These are phyloP conservation scores for Euwallacea similis DNA, from an alignment of 1,140 invertebrate species.

Conservation along the genomic window DNA sequence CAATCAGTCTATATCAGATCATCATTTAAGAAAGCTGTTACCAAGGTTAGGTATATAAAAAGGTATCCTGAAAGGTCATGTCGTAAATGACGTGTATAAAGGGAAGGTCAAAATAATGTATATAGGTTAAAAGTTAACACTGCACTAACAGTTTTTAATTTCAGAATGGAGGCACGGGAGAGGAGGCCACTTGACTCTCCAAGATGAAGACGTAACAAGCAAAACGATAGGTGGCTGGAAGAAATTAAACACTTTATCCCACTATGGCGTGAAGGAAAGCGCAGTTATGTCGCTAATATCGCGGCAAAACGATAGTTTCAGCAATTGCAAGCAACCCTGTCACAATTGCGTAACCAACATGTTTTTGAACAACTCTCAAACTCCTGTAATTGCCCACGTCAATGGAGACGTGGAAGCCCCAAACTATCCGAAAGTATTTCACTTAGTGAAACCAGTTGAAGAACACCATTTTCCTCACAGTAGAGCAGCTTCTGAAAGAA, in stretches of 20 bases:
- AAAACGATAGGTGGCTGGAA: conserved; percentile 88
- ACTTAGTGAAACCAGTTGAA: conserved; percentile 82
- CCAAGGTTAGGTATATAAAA: too few species aligned
- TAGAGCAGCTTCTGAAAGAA: conserved; percentile 70
- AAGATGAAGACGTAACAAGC: conserved; percentile 91
- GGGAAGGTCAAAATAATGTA: too few species aligned
- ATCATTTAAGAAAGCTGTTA: too few species aligned
- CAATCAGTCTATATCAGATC: background rate
- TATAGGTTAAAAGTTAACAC: background rate
- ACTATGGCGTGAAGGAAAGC: conserved; percentile 93
- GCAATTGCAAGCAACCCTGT: conserved; percentile 78
- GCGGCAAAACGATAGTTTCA: conserved; percentile 81
- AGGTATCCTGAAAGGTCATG: too few species aligned
- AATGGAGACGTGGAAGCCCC: conserved; percentile 77
- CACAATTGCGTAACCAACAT: conserved; percentile 74
- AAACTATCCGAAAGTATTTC: conserved; percentile 73
- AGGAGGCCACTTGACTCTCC: conserved; percentile 86
- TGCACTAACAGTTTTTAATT: conserved; percentile 2
- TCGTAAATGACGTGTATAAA: too few species aligned
- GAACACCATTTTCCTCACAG: conserved; percentile 65
- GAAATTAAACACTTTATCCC: conserved; percentile 87
- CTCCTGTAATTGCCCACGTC: conserved; percentile 68
- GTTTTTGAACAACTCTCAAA: conserved; percentile 74
- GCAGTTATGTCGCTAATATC: conserved; percentile 91
- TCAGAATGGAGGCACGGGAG: conserved; percentile 89